Evolutionary conservation across 2,888 invertebrate genomes (phyloP), one percentile per base, ranked within the genome.

Genomic region (Drosophila trichaetosa): DNA sequence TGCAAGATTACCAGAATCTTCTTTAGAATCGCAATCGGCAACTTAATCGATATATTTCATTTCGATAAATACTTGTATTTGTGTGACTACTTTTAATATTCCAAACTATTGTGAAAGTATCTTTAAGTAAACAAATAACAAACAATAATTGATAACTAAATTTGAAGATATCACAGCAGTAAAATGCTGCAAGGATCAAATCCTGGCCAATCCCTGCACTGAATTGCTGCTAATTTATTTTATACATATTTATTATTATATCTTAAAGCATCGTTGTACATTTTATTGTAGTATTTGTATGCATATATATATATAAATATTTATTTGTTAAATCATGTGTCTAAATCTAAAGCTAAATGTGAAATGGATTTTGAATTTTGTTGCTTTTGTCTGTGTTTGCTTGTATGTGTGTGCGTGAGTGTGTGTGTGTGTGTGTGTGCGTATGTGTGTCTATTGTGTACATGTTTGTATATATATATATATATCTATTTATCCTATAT

Each of bases 361-460:
- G 34, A 59, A 54, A 49, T 27, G 18, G 24, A 29, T 54, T 66
- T 68, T 62, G 27, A 40, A 69, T 36, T 58, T 66, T 48, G 48
- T 38, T 70, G 56, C 52, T 36, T 56, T 62, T 48, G 33, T 56
- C 42, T 54, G 40, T 57, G 4, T 21, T 24, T 24, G 21, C 8
- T 24, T 56, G 36, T 33, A 3, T 33, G 10, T 49, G 29, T 53
- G 31, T 49, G 40, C 60, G 40, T 54, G 34, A 27, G 27, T 27
- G 46, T 34, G 53, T 46, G 49, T 49, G 46, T 48, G 60, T 51
- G 16, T 53, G 61, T 34, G 58, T 21, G 56, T 40, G 51, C 63
- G 21, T 51, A 48, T 62, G 21, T 74, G 65, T 71, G 42, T 66
- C 42, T 49, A 18, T 63, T 52, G 33, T 54, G 40, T n/a, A 38